phyloP scores from a whole-genome alignment of 1,140 invertebrate genomes.

The Euwallacea fornicatus region DNA sequence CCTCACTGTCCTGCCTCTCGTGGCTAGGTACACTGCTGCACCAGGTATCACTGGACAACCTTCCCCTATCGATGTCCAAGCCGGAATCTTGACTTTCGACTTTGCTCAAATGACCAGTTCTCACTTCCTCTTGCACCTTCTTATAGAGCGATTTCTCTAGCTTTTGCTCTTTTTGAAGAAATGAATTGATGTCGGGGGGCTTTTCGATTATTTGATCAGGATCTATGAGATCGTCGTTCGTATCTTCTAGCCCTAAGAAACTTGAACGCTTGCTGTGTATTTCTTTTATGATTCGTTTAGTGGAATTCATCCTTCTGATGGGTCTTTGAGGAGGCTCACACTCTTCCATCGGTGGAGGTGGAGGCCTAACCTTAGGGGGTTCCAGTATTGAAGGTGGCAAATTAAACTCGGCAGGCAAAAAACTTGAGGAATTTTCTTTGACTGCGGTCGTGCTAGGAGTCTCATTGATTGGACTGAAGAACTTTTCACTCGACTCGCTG shows the following conservation, averaged over 20 bases:
- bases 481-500: too few species aligned
- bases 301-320: constrained; percentile 74
- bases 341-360: constrained; percentile 71
- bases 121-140: constrained; percentile 56
- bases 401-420: constrained; percentile 42
- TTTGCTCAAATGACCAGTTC: constrained; percentile 44
- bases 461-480: background rate
- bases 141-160: constrained; percentile 72
- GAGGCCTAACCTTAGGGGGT: constrained; percentile 78
- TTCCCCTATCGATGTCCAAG: constrained; percentile 67
- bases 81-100: constrained; percentile 73
- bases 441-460: background rate
- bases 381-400: constrained; percentile 64
- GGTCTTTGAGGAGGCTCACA: constrained; percentile 43
- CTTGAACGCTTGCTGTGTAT: constrained; percentile 80
- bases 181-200: constrained; percentile 76
- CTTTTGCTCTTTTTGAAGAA: constrained; percentile 76
- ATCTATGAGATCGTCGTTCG: constrained; percentile 68
- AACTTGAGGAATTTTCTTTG: constrained; percentile 25
- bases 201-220: constrained; percentile 68
- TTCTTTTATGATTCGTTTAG: constrained; percentile 84
- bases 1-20: constrained; percentile 75
- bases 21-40: constrained; percentile 68
- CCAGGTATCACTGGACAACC: constrained; percentile 60
- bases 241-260: constrained; percentile 80